Conservation (phyloP, 1,140 invertebrate genomes). For the Wasmannia auropunctata region DNA sequence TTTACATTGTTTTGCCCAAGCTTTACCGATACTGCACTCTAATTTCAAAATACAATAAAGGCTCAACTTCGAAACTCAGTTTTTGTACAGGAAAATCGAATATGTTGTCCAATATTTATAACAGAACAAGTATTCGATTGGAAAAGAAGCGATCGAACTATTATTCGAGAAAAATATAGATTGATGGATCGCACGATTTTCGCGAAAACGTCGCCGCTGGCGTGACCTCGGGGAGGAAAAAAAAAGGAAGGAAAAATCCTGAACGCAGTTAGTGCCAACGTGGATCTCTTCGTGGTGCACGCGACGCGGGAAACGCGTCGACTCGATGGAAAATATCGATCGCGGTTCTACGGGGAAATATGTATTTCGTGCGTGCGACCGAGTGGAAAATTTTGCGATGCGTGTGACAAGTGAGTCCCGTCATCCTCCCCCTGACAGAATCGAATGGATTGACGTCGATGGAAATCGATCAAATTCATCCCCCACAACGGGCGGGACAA, state of each 20-base stretch:
- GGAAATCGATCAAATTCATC: constrained; percentile 4
- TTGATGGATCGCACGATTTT: constrained; percentile 13
- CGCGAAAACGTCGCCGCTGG: not conserved
- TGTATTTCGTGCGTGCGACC: constrained; percentile 5
- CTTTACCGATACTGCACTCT: not conserved
- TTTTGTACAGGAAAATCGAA: not conserved
- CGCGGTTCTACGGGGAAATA: constrained; percentile 8
- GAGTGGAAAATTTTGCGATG: constrained; percentile 17
- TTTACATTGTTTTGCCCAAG: not conserved
- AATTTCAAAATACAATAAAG: not conserved
- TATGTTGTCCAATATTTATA: not conserved
- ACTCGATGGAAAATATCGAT: constrained; percentile 45
- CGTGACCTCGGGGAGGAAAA: not conserved
- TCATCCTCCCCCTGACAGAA: not conserved
- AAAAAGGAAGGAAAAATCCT: not conserved
- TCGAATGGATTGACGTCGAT: not conserved
- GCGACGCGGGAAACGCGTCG: constrained; percentile 13
- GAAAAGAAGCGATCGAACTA: not conserved
- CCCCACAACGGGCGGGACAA: not conserved
- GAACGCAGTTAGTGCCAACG: not conserved
- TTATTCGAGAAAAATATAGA: not conserved
- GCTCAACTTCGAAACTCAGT: not conserved
- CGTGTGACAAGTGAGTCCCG: not conserved
- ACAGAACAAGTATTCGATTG: not conserved
- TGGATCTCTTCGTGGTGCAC: not conserved